A percentile compares a stretch with the other conserved stretches of the same genome.
Evolutionary conservation across 2,113 vertebrate species (phyloP).

Genomic region (Phrynocephalus versicolor): DNA sequence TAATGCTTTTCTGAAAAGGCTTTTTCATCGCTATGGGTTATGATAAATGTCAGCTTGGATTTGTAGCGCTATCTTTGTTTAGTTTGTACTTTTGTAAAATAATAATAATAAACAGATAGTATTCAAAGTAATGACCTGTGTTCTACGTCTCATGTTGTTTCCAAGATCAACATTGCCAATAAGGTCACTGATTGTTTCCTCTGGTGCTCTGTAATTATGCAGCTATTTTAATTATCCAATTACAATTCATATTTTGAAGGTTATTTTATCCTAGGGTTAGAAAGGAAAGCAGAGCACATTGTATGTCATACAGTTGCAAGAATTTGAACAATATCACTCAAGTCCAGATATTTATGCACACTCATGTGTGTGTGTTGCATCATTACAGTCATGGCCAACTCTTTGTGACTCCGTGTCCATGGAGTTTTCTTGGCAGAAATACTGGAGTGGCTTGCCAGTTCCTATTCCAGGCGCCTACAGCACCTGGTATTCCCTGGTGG

Average conservation of each 20-base stretch:
- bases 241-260: conserved; percentile 61
- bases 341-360: neutral
- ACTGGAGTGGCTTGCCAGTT: too few species aligned
- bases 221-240: conserved; percentile 59
- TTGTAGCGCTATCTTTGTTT: conserved; percentile 71
- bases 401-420: too few species aligned
- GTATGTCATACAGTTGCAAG: conserved; percentile 45
- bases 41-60: conserved; percentile 70
- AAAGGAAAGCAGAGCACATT: conserved; percentile 46
- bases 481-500: too few species aligned
- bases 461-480: too few species aligned
- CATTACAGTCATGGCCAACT: too few species aligned
- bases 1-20: conserved; percentile 69
- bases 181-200: conserved; percentile 54
- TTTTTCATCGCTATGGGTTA: conserved; percentile 68
- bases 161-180: conserved; percentile 56
- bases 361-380: too few species aligned
- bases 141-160: conserved; percentile 51
- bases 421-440: too few species aligned
- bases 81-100: conserved; percentile 49
- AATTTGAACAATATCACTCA: conserved; percentile 43
- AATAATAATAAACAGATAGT: conserved; percentile 11
- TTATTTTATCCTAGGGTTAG: conserved; percentile 37
- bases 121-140: conserved; percentile 59
- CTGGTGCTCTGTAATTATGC: conserved; percentile 62